Conservation (phyloP, 2,888 invertebrate species). For the Yponomeuta sedellus region DNA sequence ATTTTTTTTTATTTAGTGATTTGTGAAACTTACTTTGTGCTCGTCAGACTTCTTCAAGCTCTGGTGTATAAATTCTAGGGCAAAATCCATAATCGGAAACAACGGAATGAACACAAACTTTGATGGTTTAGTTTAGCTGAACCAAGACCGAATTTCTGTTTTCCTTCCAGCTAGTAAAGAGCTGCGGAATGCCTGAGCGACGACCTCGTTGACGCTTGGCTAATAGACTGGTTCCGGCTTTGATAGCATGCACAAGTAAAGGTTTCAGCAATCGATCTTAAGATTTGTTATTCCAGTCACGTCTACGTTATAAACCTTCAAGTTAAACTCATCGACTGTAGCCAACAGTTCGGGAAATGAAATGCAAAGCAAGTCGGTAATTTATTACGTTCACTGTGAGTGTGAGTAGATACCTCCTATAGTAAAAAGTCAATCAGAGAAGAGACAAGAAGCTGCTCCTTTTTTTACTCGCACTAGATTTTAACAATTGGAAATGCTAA, state of each 20-base stretch:
- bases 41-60: too few relatives aligned
- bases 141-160: background rate
- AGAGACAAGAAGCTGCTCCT: background rate
- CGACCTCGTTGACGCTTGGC: background rate
- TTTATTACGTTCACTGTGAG: background rate
- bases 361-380: background rate
- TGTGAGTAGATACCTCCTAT: background rate
- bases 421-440: background rate
- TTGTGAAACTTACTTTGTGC: too few relatives aligned
- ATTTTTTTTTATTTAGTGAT: too few relatives aligned
- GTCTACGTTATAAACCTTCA: background rate
- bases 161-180: background rate
- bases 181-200: background rate
- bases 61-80: too few relatives aligned
- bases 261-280: background rate
- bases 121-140: too few relatives aligned
- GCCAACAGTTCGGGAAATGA: background rate
- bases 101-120: too few relatives aligned
- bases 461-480: too few relatives aligned
- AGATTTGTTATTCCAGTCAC: background rate
- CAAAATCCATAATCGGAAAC: too few relatives aligned
- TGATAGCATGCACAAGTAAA: background rate
- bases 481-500: too few relatives aligned
- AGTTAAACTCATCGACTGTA: background rate
- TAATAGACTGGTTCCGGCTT: constrained; percentile 1